phyloP scores from a whole-genome alignment of 2,888 invertebrate genomes.

The Stegophylla sp. region DNA sequence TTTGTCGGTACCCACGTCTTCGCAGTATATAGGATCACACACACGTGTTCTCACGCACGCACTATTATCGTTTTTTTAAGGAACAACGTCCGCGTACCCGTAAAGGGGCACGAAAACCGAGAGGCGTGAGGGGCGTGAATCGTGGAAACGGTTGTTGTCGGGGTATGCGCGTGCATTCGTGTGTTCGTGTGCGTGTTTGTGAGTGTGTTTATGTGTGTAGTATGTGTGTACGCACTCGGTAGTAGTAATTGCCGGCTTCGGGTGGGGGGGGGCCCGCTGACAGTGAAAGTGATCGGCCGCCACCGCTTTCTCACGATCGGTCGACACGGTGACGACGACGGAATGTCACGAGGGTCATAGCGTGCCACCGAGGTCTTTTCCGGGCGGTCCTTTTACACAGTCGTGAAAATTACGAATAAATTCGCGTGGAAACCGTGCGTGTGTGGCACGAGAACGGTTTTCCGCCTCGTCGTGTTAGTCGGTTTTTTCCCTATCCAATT shows the following conservation, averaged over 20 bases:
- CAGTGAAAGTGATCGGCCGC: slow-evolving; percentile 40
- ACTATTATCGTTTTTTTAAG: too few species aligned
- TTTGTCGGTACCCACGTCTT: not conserved
- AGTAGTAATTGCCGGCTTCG: slow-evolving; percentile 43
- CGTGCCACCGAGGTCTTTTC: slow-evolving; percentile 11
- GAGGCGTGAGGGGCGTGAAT: not conserved
- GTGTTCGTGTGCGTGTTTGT: not conserved
- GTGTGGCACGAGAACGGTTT: not conserved
- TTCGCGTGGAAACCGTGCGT: not conserved
- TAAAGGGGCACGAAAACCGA: slow-evolving; percentile 1
- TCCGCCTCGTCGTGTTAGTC: not conserved
- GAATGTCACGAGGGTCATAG: slow-evolving; percentile 27
- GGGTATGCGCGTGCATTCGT: not conserved
- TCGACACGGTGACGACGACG: not conserved
- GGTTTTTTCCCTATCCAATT: slow-evolving; percentile 1
- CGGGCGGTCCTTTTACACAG: not conserved
- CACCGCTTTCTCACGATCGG: slow-evolving; percentile 26
- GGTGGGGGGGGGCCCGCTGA: slow-evolving; percentile 26
- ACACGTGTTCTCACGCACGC: too few species aligned
- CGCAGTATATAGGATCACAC: not conserved
- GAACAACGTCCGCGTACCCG: too few species aligned
- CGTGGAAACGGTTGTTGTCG: not conserved
- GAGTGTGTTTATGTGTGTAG: too few species aligned
- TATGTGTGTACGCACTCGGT: too few species aligned
- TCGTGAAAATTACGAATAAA: slow-evolving; percentile 38